These are phyloP conservation scores for Dastarcus helophoroides DNA, from an alignment of 2,888 invertebrate species.

Conservation along the genomic window DNA sequence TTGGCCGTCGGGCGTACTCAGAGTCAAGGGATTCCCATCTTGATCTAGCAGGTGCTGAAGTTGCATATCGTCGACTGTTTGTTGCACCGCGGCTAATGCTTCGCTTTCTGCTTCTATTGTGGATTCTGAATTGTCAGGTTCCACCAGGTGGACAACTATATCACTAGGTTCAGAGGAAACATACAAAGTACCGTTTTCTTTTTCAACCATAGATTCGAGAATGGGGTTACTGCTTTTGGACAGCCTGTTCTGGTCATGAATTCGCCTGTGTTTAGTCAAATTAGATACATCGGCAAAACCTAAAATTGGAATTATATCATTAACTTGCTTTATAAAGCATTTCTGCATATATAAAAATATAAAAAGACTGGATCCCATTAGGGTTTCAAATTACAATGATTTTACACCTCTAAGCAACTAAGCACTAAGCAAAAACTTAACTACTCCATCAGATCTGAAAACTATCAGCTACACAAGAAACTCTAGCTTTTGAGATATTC, in stretches of 20 bases:
- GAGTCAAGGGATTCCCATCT: slow-evolving; percentile 54
- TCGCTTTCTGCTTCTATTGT: slow-evolving; percentile 2
- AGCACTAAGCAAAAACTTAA: too few species aligned
- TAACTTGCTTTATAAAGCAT: too few species aligned
- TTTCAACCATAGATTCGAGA: not conserved
- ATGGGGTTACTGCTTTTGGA: slow-evolving; percentile 3
- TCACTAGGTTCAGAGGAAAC: slow-evolving; percentile 5
- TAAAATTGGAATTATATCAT: slow-evolving; percentile 3
- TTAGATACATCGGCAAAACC: slow-evolving; percentile 69
- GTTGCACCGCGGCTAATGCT: slow-evolving; percentile 3
- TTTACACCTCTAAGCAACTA: too few species aligned
- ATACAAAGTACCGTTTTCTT: slow-evolving; percentile 7
- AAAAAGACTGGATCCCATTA: too few species aligned
- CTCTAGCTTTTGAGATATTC: too few species aligned
- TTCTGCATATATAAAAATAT: too few species aligned
- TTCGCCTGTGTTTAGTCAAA: slow-evolving; percentile 53
- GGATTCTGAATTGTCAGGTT: slow-evolving; percentile 6
- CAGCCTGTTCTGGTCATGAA: slow-evolving; percentile 19
- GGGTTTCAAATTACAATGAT: too few species aligned
- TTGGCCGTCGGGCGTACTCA: slow-evolving; percentile 58
- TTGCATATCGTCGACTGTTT: slow-evolving; percentile 13
- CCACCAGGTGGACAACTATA: too few species aligned
- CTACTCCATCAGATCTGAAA: too few species aligned
- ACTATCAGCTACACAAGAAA: too few species aligned
- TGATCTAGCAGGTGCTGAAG: slow-evolving; percentile 51